A percentile compares a stretch with the other conserved stretches of the same genome.
phyloP scores from a whole-genome alignment of 2,797 vertebrate genomes.

The Pygocentrus nattereri region DNA sequence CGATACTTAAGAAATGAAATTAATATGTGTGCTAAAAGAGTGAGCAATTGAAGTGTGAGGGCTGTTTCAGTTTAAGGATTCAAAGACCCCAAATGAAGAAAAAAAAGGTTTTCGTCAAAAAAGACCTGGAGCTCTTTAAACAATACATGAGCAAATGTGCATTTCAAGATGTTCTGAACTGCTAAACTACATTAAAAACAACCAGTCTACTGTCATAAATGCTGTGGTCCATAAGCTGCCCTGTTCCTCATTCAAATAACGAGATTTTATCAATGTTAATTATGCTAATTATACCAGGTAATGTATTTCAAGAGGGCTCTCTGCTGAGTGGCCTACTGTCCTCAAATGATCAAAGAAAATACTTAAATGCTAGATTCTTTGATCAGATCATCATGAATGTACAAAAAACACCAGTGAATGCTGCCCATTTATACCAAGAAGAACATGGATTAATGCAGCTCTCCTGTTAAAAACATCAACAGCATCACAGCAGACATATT shows the following conservation, averaged over 20 bases:
- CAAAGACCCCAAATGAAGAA: too few relatives aligned
- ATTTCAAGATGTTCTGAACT: neutral
- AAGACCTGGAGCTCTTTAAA: neutral
- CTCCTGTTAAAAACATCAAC: neutral
- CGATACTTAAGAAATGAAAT: too few relatives aligned
- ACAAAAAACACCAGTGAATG: conserved; percentile 6
- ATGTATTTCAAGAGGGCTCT: conserved; percentile 18
- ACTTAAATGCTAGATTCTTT: neutral
- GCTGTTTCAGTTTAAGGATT: neutral
- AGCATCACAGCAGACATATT: conserved; percentile 7
- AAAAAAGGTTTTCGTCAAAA: neutral
- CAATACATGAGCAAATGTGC: neutral
- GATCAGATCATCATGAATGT: neutral
- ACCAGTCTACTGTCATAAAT: neutral
- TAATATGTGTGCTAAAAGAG: neutral
- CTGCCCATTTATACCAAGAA: neutral
- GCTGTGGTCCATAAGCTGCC: neutral
- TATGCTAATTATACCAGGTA: conserved; percentile 18
- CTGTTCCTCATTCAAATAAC: conserved; percentile 19
- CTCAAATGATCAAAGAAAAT: neutral
- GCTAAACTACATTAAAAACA: neutral
- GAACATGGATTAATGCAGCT: neutral
- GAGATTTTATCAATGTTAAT: neutral
- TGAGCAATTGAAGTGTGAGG: neutral
- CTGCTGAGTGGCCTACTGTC: neutral